Conservation (phyloP, 2,888 invertebrate genomes). For the Chloroclystis v-ata region DNA sequence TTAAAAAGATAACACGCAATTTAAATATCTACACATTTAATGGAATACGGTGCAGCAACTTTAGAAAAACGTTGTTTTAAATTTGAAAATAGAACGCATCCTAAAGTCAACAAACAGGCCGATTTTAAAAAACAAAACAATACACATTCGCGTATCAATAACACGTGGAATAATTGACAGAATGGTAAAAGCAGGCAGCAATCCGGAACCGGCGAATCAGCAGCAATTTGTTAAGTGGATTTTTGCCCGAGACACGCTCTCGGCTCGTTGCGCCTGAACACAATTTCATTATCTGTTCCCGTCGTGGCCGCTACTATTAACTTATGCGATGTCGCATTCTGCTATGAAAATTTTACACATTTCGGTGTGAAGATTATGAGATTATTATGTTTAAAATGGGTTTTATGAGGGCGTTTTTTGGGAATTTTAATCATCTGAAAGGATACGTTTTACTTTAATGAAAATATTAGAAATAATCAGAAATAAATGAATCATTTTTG, state of each 20-base stretch:
- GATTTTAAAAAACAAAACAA: background rate
- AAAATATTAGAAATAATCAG: too few species aligned
- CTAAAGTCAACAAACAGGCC: background rate
- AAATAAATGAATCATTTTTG: too few species aligned
- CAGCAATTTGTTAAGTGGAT: slow-evolving; percentile 80
- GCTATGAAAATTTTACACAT: slow-evolving; percentile 55
- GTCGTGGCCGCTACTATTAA: slow-evolving; percentile 59
- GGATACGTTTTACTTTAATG: too few species aligned
- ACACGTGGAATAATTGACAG: slow-evolving; percentile 69
- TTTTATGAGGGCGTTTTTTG: background rate
- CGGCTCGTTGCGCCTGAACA: slow-evolving; percentile 77
- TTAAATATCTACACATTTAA: too few species aligned
- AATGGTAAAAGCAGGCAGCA: slow-evolving; percentile 74
- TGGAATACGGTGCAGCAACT: too few species aligned
- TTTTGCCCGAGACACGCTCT: slow-evolving; percentile 77
- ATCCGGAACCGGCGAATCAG: slow-evolving; percentile 78
- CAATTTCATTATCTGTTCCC: slow-evolving; percentile 73
- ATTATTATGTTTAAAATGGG: background rate
- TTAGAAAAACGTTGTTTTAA: too few species aligned
- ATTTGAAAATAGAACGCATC: background rate
- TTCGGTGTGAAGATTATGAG: slow-evolving; percentile 9
- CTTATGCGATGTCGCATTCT: slow-evolving; percentile 67
- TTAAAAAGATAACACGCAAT: too few species aligned
- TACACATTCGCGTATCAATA: slow-evolving; percentile 60
- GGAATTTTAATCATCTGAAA: too few species aligned